A percentile compares a stretch with the other conserved stretches of the same genome.
Conservation (phyloP, 1,140 invertebrate genomes). For the Drosophila tristis region DNA sequence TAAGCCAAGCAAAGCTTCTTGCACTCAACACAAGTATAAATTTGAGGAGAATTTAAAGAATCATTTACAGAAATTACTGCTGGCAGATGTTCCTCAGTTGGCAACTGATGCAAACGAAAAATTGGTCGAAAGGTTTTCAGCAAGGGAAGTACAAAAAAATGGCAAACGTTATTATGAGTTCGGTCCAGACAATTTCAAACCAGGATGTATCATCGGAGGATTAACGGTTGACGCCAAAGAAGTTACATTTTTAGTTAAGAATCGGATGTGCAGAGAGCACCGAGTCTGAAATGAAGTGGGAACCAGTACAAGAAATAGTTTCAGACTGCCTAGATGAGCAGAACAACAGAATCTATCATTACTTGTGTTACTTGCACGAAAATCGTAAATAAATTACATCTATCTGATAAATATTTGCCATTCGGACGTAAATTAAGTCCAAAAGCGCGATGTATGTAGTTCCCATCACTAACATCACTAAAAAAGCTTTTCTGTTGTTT, state of each 20-base stretch:
- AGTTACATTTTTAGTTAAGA: neutral
- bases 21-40: too few relatives aligned
- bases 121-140: neutral
- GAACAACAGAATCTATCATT: slow-evolving; percentile 15
- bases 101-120: neutral
- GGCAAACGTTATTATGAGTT: slow-evolving; percentile 32
- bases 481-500: slow-evolving; percentile 10
- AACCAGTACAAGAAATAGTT: slow-evolving; percentile 9
- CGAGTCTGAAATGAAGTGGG: slow-evolving; percentile 3
- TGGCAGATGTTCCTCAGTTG: neutral
- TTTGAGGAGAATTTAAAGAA: slow-evolving; percentile 12
- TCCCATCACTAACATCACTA: slow-evolving; percentile 1
- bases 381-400: too few relatives aligned
- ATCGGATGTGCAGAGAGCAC: slow-evolving; percentile 9
- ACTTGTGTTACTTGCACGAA: neutral
- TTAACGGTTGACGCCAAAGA: neutral
- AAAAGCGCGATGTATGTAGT: neutral
- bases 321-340: slow-evolving; percentile 7
- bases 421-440: slow-evolving; percentile 2
- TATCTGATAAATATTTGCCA: slow-evolving; percentile 1
- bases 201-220: neutral
- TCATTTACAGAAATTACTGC: slow-evolving; percentile 12
- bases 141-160: slow-evolving; percentile 5
- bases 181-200: neutral
- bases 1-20: slow-evolving; percentile 4